Conservation (phyloP, 2,113 vertebrate genomes). For the Poeciliopsis retropinna region DNA sequence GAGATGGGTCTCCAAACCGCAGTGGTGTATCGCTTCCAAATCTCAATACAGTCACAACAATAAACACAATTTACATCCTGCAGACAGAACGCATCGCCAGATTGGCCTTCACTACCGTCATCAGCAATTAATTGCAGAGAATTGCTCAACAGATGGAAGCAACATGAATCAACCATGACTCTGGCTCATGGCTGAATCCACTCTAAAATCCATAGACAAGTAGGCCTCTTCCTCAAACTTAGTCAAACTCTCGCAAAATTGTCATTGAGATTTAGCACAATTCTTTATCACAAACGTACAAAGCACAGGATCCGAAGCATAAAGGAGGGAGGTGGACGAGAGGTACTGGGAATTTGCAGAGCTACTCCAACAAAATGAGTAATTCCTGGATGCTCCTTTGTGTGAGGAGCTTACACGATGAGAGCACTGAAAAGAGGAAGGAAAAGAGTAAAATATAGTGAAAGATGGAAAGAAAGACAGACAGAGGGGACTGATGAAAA, state of each 20-base stretch:
- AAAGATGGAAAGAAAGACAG: constrained; percentile 72
- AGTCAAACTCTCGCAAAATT: constrained; percentile 35
- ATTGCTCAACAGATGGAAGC: constrained; percentile 4
- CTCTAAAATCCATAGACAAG: neutral
- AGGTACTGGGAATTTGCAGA: constrained; percentile 64
- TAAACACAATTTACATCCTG: constrained; percentile 45
- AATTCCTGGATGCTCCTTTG: constrained; percentile 80
- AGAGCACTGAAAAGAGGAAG: constrained; percentile 64
- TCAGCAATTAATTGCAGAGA: constrained; percentile 39
- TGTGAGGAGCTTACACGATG: constrained; percentile 75
- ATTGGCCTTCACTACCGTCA: neutral
- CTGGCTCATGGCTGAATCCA: neutral
- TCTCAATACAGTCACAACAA: constrained; percentile 18
- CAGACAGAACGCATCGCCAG: constrained; percentile 23
- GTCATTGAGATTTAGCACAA: constrained; percentile 57
- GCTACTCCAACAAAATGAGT: constrained; percentile 72
- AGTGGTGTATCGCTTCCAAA: constrained; percentile 24
- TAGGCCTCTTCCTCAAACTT: neutral
- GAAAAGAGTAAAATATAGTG: constrained; percentile 67
- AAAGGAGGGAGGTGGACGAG: constrained; percentile 46
- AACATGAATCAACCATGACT: neutral
- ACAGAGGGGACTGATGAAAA: constrained; percentile 61
- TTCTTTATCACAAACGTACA: constrained; percentile 54
- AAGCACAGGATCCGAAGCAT: constrained; percentile 22
- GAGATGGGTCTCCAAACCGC: constrained; percentile 50